Percentiles rank a stretch among this genome's conserved stretches.
phyloP scores from a whole-genome alignment of 2,888 invertebrate genomes.

The Tipula vernalis region DNA sequence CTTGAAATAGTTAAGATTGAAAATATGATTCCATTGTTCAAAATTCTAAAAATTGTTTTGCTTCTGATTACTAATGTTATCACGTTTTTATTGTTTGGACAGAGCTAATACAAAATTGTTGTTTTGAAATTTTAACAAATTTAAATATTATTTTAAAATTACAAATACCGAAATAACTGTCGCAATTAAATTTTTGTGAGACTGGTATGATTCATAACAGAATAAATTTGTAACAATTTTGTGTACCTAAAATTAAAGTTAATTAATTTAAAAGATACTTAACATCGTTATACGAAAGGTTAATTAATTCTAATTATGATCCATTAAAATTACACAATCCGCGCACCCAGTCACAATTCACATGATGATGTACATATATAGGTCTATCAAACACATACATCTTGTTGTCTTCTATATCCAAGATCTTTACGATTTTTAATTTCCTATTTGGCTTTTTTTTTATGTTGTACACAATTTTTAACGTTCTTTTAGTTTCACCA shows the following conservation, averaged over 20 bases:
- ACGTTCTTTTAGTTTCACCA: neutral
- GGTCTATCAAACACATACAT: neutral
- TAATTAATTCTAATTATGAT: neutral
- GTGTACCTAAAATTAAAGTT: neutral
- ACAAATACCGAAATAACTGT: too few species aligned
- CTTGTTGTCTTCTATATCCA: neutral
- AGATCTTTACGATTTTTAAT: neutral
- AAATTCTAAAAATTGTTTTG: too few species aligned
- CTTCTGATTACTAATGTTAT: too few species aligned
- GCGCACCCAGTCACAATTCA: neutral
- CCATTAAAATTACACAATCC: neutral
- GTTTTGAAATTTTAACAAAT: too few species aligned
- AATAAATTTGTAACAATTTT: neutral
- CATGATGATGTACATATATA: too few species aligned
- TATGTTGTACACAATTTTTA: neutral
- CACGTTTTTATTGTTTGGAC: too few species aligned
- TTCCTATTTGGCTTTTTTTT: neutral
- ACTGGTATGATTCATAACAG: too few species aligned
- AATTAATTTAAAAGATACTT: neutral
- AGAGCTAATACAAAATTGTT: too few species aligned
- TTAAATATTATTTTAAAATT: too few species aligned
- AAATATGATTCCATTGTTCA: too few species aligned
- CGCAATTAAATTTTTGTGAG: too few species aligned
- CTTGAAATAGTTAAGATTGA: too few species aligned
- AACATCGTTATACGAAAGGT: neutral